A percentile compares a stretch with the other conserved stretches of the same genome.
These are phyloP conservation scores for Artemia sp. DNA, from an alignment of 2,888 invertebrate species.

Conservation along the genomic window DNA sequence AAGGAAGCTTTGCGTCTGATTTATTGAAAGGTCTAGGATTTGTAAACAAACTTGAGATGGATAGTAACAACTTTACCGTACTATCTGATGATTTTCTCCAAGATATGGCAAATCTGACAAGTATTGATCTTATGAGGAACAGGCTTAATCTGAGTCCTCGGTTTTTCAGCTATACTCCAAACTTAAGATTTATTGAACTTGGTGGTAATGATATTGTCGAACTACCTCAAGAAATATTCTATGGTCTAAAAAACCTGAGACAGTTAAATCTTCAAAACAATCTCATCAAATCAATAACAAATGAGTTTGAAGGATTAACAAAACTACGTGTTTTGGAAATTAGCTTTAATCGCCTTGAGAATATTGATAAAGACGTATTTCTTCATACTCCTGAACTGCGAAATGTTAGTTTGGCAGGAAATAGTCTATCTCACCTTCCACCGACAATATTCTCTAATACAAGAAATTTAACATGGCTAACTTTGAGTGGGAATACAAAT, in stretches of 20 bases:
- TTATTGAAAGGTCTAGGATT: not conserved
- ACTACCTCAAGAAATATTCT: slow-evolving; percentile 45
- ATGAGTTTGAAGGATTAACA: not conserved
- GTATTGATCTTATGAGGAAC: slow-evolving; percentile 12
- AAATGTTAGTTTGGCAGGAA: not conserved
- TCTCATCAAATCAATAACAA: slow-evolving; percentile 37
- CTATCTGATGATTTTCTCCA: not conserved
- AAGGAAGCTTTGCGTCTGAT: not conserved
- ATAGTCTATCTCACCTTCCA: not conserved
- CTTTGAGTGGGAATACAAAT: not conserved
- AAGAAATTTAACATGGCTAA: not conserved
- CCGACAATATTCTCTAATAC: not conserved
- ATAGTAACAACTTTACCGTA: not conserved
- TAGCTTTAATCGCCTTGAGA: not conserved
- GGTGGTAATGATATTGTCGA: slow-evolving; percentile 26
- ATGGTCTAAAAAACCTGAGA: slow-evolving; percentile 43
- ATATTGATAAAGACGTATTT: not conserved
- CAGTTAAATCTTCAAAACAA: slow-evolving; percentile 50
- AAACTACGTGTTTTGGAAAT: not conserved
- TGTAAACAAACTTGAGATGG: not conserved
- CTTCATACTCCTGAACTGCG: not conserved
- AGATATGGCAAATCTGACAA: not conserved
- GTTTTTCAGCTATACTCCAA: not conserved
- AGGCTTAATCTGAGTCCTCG: not conserved
- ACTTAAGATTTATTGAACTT: slow-evolving; percentile 3